Base-by-base conservation (phyloP, 2,888 invertebrate genomes). In the Galerucella nymphaeae region DNA sequence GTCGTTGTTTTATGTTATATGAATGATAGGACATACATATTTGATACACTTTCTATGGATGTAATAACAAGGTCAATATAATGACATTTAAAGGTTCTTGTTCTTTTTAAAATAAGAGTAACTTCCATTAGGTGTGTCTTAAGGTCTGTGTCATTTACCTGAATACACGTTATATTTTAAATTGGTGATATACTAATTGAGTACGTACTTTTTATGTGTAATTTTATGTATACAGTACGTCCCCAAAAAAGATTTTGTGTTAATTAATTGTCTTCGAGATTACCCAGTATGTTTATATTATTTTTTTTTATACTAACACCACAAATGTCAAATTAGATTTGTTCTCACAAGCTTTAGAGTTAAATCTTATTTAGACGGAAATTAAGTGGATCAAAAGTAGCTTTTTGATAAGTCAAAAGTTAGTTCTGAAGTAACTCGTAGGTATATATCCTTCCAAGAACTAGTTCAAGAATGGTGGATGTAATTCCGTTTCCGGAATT, bases 81-180 rank as follows among this genome's bases (percentile, higher is more conserved):
- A 10, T 53, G 53, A 53, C 53, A 53, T 53, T 53, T 53, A 53
- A 53, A 53, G 53, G 53, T 53, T 16, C 53, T 53, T 53, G 53
- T 18, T 53, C 18, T 2, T 53, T 53, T 53, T 53, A 18, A 53
- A 53, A 13, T 18, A 53, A 18, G 10, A 18, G 53, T 10, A 16
- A 16, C 18, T 53, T 10, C 18, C 18, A 53, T 18, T 9, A 18
- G 53, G 53, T 53, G 53, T 53, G 53, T 53, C 53, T 53, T 53
- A 53, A 53, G 53, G 53, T 53, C 53, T 53, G 53, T 53, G 53
- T 53, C 53, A 16, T 16, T 53, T 16, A 53, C 45, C 45, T 45
- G 45, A 45, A 45, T 45, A 45, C 30, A 48, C 48, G 48, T n/a
- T 53, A 53, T 18, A 16, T 53, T 53, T 53, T 9, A 53, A 53